Conservation (phyloP, 2,888 invertebrate genomes). For the Tipula confusa region DNA sequence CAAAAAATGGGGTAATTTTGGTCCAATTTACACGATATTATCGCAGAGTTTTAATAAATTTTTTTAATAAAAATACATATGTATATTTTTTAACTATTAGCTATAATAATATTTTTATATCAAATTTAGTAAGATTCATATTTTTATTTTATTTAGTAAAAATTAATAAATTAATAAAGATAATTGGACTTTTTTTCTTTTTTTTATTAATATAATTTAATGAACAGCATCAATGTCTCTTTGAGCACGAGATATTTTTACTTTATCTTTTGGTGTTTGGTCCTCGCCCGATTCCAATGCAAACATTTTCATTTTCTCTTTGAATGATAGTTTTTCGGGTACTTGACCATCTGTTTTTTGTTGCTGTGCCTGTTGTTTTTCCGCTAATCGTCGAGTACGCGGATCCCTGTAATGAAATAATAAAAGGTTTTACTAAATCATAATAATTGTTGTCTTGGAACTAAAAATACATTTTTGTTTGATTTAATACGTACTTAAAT, state of each 20-base stretch:
- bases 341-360: slow-evolving; percentile 51
- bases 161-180: slow-evolving; percentile 7
- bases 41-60: slow-evolving; percentile 16
- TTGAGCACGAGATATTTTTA: slow-evolving; percentile 93
- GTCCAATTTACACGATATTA: slow-evolving; percentile 20
- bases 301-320: slow-evolving; percentile 99
- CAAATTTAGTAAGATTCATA: neutral
- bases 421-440: too few relatives aligned
- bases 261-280: slow-evolving; percentile 88
- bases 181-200: neutral
- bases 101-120: neutral
- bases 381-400: slow-evolving; percentile 78
- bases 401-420: slow-evolving; percentile 67
- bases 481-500: too few relatives aligned
- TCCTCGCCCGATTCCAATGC: slow-evolving; percentile 94
- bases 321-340: slow-evolving; percentile 91
- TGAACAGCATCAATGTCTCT: slow-evolving; percentile 82
- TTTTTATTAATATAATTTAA: too few relatives aligned
- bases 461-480: too few relatives aligned
- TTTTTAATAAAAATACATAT: slow-evolving; percentile 25
- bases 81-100: neutral
- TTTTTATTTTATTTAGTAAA: neutral
- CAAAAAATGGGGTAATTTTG: slow-evolving; percentile 4
- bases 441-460: too few relatives aligned
- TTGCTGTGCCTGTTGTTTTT: slow-evolving; percentile 65